Conservation (phyloP, 2,113 vertebrate genomes). For the Rhadina sibilatrix region DNA sequence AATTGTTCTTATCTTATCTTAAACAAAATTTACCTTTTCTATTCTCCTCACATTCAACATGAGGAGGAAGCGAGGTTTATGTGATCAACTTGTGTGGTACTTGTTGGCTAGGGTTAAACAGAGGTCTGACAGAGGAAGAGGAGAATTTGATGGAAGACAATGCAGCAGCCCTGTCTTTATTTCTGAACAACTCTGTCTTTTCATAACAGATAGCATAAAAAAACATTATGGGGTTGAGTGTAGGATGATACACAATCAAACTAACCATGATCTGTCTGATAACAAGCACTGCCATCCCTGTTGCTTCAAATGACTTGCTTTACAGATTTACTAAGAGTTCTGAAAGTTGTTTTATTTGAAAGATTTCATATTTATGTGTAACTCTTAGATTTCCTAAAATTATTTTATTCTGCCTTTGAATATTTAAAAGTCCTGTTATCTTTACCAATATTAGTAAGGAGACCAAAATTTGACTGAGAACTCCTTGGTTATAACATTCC, state of each 20-base stretch:
- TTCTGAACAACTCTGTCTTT: background rate
- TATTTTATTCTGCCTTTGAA: background rate
- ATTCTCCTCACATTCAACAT: background rate
- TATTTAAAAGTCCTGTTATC: background rate
- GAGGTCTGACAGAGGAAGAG: background rate
- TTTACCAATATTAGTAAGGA: background rate
- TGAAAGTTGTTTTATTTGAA: background rate
- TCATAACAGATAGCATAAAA: background rate
- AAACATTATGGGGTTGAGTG: background rate
- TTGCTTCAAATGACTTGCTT: background rate
- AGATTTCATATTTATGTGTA: background rate
- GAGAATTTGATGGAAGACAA: background rate
- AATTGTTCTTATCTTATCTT: background rate
- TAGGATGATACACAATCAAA: background rate
- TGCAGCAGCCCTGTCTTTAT: background rate
- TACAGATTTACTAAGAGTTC: background rate
- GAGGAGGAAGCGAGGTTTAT: background rate
- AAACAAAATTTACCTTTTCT: background rate
- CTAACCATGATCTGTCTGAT: background rate
- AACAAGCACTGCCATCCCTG: background rate
- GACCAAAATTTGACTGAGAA: background rate
- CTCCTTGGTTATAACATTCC: background rate
- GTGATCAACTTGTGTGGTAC: background rate
- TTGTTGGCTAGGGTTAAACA: background rate
- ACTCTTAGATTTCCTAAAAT: background rate